Evolutionary conservation across 2,888 invertebrate species (phyloP).

Genomic region (Pharmacophagus antenor): DNA sequence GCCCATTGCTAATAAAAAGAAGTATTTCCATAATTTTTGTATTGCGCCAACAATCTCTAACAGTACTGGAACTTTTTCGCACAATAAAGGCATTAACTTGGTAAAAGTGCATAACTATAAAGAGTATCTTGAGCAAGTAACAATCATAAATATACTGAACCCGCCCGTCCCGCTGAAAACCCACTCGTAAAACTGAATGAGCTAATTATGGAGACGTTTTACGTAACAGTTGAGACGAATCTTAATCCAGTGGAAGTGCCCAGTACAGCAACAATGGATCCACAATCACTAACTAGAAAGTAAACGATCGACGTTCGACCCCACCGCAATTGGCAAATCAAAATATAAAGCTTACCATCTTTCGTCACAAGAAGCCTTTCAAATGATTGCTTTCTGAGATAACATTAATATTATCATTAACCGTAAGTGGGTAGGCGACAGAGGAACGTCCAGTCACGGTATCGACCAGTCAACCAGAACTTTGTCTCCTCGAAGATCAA

Average conservation of each 20-base stretch:
- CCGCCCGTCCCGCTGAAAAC: not conserved
- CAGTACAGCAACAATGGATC: not conserved
- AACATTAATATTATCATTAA: slow-evolving; percentile 78
- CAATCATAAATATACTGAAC: too few relatives aligned
- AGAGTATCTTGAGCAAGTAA: too few relatives aligned
- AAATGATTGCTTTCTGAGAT: slow-evolving; percentile 67
- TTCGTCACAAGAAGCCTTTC: slow-evolving; percentile 44
- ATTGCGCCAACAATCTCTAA: too few relatives aligned
- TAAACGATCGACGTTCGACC: slow-evolving; percentile 13
- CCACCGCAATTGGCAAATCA: slow-evolving; percentile 43
- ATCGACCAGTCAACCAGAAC: slow-evolving; percentile 48
- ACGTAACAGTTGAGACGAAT: not conserved
- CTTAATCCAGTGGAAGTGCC: not conserved
- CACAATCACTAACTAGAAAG: slow-evolving; percentile 15
- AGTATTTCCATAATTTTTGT: too few relatives aligned
- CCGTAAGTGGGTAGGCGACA: slow-evolving; percentile 75
- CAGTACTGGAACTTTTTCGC: too few relatives aligned
- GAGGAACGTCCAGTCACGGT: slow-evolving; percentile 66
- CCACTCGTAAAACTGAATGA: not conserved
- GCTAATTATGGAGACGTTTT: slow-evolving; percentile 3
- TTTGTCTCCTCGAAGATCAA: slow-evolving; percentile 37
- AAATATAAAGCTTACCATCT: slow-evolving; percentile 38
- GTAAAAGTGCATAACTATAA: too few relatives aligned
- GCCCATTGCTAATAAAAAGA: too few relatives aligned
- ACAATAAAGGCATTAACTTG: too few relatives aligned